phyloP scores from a whole-genome alignment of 1,140 invertebrate species.

The Batillaria attramentaria region DNA sequence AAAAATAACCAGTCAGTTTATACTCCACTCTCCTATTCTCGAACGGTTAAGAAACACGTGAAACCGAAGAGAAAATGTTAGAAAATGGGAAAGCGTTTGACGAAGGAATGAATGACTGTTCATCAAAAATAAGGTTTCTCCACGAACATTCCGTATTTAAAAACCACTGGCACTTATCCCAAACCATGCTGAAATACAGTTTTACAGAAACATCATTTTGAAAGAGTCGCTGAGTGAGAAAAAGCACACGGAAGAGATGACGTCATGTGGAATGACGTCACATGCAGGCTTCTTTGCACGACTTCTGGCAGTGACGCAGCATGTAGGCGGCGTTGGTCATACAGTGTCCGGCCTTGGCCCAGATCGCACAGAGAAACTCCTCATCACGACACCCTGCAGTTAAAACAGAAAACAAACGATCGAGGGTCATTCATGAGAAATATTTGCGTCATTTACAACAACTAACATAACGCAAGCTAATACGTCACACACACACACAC shows the following conservation, averaged over 20 bases:
- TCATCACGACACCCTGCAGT: conserved; percentile 54
- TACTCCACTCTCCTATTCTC: too few species aligned
- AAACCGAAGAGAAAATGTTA: too few species aligned
- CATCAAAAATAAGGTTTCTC: too few species aligned
- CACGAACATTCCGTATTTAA: too few species aligned
- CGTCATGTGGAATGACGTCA: conserved; percentile 1
- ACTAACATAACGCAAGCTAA: neutral
- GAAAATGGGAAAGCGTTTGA: neutral
- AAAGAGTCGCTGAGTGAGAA: neutral
- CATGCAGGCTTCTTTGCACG: conserved; percentile 47
- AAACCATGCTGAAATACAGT: neutral
- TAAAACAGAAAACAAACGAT: neutral
- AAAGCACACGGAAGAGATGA: neutral
- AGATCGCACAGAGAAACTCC: conserved; percentile 50
- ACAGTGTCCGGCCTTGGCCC: conserved; percentile 54
- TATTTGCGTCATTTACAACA: neutral
- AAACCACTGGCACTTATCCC: too few species aligned
- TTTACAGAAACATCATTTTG: neutral
- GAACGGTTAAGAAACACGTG: too few species aligned
- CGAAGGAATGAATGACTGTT: neutral
- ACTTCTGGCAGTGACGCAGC: conserved; percentile 53
- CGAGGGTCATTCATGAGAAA: neutral
- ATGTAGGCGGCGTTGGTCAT: conserved; percentile 51
- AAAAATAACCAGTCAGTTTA: too few species aligned
- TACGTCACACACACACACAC: neutral